Evolutionary conservation across 2,113 vertebrate genomes (phyloP).

Genomic region (Amblyornis subalaris): DNA sequence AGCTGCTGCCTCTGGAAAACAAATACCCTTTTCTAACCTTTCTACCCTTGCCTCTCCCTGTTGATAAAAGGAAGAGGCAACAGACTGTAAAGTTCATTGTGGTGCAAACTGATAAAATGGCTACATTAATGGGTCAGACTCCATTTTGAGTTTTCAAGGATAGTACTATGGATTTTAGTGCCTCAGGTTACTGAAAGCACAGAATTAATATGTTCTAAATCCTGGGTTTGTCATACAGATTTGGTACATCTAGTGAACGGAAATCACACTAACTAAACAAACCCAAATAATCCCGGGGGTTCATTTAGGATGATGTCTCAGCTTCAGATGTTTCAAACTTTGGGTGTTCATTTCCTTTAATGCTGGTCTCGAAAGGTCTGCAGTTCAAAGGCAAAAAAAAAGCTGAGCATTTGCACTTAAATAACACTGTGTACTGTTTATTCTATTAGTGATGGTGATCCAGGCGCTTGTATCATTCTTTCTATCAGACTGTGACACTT

Average conservation of each 20-base stretch:
- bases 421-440: slow-evolving; percentile 17
- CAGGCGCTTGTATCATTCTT: slow-evolving; percentile 13
- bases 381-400: neutral
- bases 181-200: neutral
- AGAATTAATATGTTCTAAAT: neutral
- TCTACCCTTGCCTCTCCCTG: neutral
- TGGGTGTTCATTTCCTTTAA: slow-evolving; percentile 9
- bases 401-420: neutral
- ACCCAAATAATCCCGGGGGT: neutral
- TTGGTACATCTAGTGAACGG: neutral
- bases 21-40: neutral
- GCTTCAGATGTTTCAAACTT: neutral
- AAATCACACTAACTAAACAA: neutral
- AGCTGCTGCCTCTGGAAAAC: neutral
- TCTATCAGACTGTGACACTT: slow-evolving; percentile 68
- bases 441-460: slow-evolving; percentile 9
- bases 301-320: neutral
- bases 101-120: neutral
- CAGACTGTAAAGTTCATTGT: neutral
- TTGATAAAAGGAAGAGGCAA: neutral
- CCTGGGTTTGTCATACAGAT: neutral
- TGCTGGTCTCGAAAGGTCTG: neutral
- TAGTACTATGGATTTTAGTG: neutral
- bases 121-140: neutral
- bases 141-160: neutral